Percentiles rank a stretch among this genome's conserved stretches.
Evolutionary conservation across 2,888 invertebrate genomes (phyloP).

Genomic region (Heliconius ismenius): DNA sequence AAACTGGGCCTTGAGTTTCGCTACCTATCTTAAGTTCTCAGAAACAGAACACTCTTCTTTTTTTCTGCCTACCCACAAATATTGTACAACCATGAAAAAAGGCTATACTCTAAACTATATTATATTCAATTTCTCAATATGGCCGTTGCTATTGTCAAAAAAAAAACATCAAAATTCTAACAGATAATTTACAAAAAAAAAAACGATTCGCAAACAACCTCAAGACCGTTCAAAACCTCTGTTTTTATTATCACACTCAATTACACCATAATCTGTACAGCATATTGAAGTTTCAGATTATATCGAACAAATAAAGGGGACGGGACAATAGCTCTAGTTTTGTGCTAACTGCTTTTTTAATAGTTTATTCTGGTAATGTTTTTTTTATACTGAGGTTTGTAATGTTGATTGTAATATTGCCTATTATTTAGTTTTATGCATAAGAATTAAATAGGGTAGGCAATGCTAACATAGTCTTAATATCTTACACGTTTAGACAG

Average conservation of each 20-base stretch:
- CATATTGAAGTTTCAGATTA: constrained; percentile 34
- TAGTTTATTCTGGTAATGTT: background rate
- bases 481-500: background rate
- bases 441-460: background rate
- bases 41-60: background rate
- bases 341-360: constrained; percentile 3
- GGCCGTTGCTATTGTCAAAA: background rate
- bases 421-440: background rate
- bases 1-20: background rate
- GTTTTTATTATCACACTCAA: constrained; percentile 26
- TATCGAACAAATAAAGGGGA: constrained; percentile 6
- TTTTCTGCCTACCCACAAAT: background rate
- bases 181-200: background rate
- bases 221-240: background rate
- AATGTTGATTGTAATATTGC: too few species aligned
- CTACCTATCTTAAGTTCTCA: background rate
- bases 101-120: background rate
- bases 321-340: constrained; percentile 16
- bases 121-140: background rate
- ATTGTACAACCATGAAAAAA: background rate
- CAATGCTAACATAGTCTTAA: background rate
- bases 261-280: constrained; percentile 27
- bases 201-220: constrained; percentile 3
- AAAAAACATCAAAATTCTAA: background rate
- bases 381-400: background rate